These are phyloP conservation scores for Miltochrista miniata DNA, from an alignment of 2,888 invertebrate species.

Conservation along the genomic window DNA sequence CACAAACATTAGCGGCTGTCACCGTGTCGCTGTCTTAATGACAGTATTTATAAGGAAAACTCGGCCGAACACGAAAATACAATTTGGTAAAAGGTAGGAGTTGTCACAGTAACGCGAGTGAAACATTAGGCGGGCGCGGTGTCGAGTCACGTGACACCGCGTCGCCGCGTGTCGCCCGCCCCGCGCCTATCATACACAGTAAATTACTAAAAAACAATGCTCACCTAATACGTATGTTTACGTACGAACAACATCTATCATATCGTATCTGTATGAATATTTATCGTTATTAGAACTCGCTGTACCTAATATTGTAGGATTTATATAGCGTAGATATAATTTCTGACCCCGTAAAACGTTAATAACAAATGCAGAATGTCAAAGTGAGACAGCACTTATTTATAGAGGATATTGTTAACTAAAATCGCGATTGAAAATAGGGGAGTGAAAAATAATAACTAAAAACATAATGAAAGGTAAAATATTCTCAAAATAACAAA, in stretches of 20 bases:
- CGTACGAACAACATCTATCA: slow-evolving; percentile 38
- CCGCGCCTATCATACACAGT: slow-evolving; percentile 48
- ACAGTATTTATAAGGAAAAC: slow-evolving; percentile 83
- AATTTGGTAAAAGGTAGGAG: slow-evolving; percentile 81
- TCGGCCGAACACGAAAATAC: slow-evolving; percentile 81
- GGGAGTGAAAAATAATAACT: too few species aligned
- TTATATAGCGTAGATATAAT: too few species aligned
- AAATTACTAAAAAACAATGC: slow-evolving; percentile 60
- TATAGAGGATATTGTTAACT: too few species aligned
- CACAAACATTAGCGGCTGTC: slow-evolving; percentile 78
- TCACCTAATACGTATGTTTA: slow-evolving; percentile 51
- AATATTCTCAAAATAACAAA: too few species aligned
- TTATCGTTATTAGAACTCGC: slow-evolving; percentile 33
- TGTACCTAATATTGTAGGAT: too few species aligned
- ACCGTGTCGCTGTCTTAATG: slow-evolving; percentile 76
- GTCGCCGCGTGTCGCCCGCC: slow-evolving; percentile 35
- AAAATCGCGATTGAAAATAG: too few species aligned
- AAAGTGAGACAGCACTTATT: too few species aligned
- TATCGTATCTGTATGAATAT: slow-evolving; percentile 36
- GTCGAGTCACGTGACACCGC: slow-evolving; percentile 51
- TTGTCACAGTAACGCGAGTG: slow-evolving; percentile 79
- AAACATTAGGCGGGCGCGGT: slow-evolving; percentile 72
- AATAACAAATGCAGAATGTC: too few species aligned
- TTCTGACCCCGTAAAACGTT: too few species aligned
- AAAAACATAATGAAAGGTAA: too few species aligned